Conservation (phyloP, 1,140 invertebrate species). For the Pantala flavescens region DNA sequence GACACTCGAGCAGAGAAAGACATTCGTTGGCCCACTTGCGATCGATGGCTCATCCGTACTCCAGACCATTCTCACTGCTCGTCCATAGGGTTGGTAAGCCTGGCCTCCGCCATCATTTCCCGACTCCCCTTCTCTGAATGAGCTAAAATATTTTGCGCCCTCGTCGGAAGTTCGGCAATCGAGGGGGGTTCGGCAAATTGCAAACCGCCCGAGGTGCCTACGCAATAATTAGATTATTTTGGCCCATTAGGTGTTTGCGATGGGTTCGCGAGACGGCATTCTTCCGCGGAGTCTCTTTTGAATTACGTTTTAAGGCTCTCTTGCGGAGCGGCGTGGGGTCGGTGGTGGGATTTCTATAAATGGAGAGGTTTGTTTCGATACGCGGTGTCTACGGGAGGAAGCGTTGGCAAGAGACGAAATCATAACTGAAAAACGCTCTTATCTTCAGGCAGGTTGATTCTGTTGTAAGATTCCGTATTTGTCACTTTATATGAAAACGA, state of each 20-base stretch:
- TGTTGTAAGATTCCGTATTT: too few relatives aligned
- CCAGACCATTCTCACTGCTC: not conserved
- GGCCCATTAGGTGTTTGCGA: not conserved
- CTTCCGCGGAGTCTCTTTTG: too few relatives aligned
- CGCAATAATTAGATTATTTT: constrained; percentile 6
- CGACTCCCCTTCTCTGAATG: not conserved
- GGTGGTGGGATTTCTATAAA: too few relatives aligned
- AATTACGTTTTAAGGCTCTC: too few relatives aligned
- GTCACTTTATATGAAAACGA: too few relatives aligned
- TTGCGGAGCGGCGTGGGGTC: too few relatives aligned
- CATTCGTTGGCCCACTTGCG: constrained; percentile 6
- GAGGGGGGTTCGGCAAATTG: not conserved
- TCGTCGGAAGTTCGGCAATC: constrained; percentile 1
- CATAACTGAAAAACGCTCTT: too few relatives aligned
- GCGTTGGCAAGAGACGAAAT: too few relatives aligned
- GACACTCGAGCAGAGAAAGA: constrained; percentile 7
- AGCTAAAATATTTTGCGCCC: constrained; percentile 7
- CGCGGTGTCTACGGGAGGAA: too few relatives aligned
- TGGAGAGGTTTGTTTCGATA: too few relatives aligned
- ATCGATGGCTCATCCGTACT: constrained; percentile 7
- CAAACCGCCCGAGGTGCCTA: not conserved
- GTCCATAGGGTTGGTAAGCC: constrained; percentile 7
- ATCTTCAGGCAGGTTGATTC: too few relatives aligned
- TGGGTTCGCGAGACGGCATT: not conserved
- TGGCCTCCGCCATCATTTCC: not conserved